Conservation (phyloP, 2,888 invertebrate species). For the Eutolmus rufibarbis region DNA sequence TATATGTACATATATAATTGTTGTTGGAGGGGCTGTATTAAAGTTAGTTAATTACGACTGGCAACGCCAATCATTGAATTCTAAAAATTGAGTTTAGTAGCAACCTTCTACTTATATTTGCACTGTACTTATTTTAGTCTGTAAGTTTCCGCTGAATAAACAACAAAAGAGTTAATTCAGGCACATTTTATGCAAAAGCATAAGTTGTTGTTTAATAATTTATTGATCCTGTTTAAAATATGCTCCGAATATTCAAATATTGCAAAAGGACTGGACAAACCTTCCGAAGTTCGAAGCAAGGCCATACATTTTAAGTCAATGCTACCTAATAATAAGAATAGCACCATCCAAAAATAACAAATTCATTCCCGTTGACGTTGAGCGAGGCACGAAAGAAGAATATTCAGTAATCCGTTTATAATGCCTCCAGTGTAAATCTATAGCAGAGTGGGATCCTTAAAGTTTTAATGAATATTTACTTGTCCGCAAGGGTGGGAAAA, state of each 20-base stretch:
- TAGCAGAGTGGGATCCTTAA: not conserved
- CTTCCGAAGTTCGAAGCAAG: not conserved
- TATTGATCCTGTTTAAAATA: not conserved
- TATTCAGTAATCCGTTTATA: not conserved
- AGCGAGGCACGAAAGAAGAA: not conserved
- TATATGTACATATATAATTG: too few relatives aligned
- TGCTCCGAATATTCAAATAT: not conserved
- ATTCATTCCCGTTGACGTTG: not conserved
- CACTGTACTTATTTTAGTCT: too few relatives aligned
- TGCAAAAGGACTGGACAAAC: not conserved
- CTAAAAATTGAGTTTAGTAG: too few relatives aligned
- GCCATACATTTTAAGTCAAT: not conserved
- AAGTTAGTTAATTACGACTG: too few relatives aligned
- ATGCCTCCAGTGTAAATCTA: not conserved
- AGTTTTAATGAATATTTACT: not conserved
- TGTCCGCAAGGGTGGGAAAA: not conserved
- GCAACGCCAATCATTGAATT: too few relatives aligned
- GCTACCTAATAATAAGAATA: not conserved
- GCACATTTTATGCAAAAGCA: not conserved
- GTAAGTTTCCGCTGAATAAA: too few relatives aligned
- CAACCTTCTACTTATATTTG: too few relatives aligned
- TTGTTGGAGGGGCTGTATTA: too few relatives aligned
- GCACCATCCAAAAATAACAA: not conserved
- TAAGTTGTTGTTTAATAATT: not conserved
- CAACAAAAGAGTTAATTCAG: not conserved